Percentiles rank a stretch among this genome's conserved stretches.
Evolutionary conservation across 2,888 invertebrate genomes (phyloP).

Genomic region (Ctena decussata): DNA sequence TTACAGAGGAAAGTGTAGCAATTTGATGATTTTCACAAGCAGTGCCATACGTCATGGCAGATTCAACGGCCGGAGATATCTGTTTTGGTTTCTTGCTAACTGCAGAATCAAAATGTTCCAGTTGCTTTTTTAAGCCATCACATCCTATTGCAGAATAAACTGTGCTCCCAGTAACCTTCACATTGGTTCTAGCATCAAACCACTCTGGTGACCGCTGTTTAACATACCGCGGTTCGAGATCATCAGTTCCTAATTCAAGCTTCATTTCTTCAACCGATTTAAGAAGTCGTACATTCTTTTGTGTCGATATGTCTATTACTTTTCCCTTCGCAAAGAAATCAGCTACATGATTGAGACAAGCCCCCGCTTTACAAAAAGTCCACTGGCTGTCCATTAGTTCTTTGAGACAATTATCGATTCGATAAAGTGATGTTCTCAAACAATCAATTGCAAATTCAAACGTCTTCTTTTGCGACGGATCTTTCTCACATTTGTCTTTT

Average conservation of each 20-base stretch:
- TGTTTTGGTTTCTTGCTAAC: too few species aligned
- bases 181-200: not conserved
- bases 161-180: slow-evolving; percentile 1
- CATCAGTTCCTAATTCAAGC: not conserved
- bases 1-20: slow-evolving; percentile 1
- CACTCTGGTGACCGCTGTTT: not conserved
- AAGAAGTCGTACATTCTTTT: not conserved
- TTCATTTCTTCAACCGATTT: not conserved
- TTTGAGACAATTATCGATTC: not conserved
- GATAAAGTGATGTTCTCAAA: not conserved
- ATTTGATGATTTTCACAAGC: slow-evolving; percentile 26
- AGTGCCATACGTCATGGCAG: slow-evolving; percentile 6
- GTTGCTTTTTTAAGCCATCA: slow-evolving; percentile 23
- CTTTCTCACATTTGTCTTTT: slow-evolving; percentile 8
- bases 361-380: not conserved
- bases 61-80: not conserved
- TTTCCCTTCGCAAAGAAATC: not conserved
- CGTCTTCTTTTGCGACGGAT: not conserved
- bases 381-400: not conserved
- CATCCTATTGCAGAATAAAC: slow-evolving; percentile 25
- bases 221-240: not conserved
- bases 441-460: slow-evolving; percentile 18
- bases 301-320: not conserved
- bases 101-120: slow-evolving; percentile 25
- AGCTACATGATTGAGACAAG: not conserved